Base-by-base conservation (phyloP, 2,113 vertebrate species). In the Vulpes lagopus region DNA sequence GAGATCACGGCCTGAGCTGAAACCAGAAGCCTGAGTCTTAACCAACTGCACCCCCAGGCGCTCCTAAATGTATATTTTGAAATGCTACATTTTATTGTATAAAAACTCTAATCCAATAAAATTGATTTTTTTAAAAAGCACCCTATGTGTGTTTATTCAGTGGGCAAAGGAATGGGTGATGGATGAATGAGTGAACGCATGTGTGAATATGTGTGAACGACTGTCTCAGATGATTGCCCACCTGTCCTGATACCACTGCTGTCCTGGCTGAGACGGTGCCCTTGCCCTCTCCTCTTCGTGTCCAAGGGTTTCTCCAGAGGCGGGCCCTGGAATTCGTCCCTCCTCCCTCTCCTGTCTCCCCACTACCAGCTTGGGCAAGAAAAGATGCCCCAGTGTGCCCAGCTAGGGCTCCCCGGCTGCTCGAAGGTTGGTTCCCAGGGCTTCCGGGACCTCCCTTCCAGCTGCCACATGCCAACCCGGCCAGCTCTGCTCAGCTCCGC, bases 381-480 rank as follows among this genome's bases (percentile, higher is more conserved):
- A 91, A 78, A 95, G 74, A 43, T 43, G 51, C 30, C 84, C 65
- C 57, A 78, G 59, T 78, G 89, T 69, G 32, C 82, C 67, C 90
- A 80, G 83, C 81, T 80, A 74, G 97, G 8, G 53, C 86, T 85
- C 35, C 59, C 53, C 2, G 22, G 92, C 87, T 95, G 53, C 71
- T 83, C 87, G 71, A 65, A 97, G 32, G 71, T 79, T 90, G 86
- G 59, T 88, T 89, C 96, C 93, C 62, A n/a, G 97, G 85, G 88
- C 78, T 95, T 85, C 25, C 82, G 35, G 97, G 93, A 0, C 0
- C 90, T 96, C 81, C 71, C 3, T 19, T 90, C 23, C 93, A 98
- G 96, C 95, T 80, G 62, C 92, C n/a, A 96, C 96, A 55, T 92
- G 97, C 98, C 98, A 98, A 55, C 96, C 95, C 90, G 85, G 94